A percentile compares a stretch with the other conserved stretches of the same genome.
These are phyloP conservation scores for Tamandua tetradactyla DNA, from an alignment of 2,797 vertebrate species.

Conservation along the genomic window DNA sequence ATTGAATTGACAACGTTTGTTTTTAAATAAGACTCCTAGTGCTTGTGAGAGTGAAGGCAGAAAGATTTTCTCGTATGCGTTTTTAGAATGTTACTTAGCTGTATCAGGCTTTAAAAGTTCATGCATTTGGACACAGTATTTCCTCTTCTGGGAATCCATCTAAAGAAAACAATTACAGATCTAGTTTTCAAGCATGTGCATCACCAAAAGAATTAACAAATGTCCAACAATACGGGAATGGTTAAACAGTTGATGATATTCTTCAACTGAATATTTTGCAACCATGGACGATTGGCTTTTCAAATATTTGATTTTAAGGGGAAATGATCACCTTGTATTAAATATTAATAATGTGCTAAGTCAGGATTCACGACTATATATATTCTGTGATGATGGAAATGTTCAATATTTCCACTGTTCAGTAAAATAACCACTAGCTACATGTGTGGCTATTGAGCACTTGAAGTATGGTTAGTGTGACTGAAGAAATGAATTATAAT, in stretches of 20 bases:
- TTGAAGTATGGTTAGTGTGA: neutral
- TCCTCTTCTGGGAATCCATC: neutral
- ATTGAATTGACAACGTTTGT: neutral
- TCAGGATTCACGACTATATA: neutral
- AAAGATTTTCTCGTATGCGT: neutral
- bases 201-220: neutral
- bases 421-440: neutral
- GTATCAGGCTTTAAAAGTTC: neutral
- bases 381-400: neutral
- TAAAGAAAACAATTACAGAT: neutral
- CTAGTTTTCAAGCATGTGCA: neutral
- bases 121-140: neutral
- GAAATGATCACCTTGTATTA: neutral
- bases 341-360: neutral
- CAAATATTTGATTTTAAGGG: neutral
- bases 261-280: neutral
- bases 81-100: conserved; percentile 30
- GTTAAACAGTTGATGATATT: neutral
- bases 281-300: neutral
- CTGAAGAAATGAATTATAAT: neutral
- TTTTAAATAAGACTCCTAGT: conserved; percentile 22
- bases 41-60: neutral
- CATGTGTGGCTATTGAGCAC: neutral
- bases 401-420: neutral
- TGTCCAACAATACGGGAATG: neutral